These are phyloP conservation scores for Stenurella melanura DNA, from an alignment of 2,888 invertebrate genomes.

Conservation along the genomic window DNA sequence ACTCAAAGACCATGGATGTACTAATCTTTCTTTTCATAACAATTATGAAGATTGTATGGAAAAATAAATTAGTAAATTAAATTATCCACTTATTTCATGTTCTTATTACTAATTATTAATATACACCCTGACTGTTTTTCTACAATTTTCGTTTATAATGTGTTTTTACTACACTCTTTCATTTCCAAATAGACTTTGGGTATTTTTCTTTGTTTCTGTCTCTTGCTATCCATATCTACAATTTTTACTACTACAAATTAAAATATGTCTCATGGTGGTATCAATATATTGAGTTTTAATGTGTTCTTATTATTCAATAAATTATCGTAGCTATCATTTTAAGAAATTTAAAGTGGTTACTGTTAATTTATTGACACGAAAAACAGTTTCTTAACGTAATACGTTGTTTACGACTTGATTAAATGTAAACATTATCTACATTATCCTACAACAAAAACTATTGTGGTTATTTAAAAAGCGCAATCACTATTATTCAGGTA, in stretches of 20 bases:
- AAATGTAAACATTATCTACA: conserved; percentile 31
- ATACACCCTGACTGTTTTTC: too few species aligned
- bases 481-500: conserved; percentile 55
- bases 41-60: too few species aligned
- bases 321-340: background rate
- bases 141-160: too few species aligned
- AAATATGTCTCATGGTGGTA: background rate
- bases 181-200: too few species aligned
- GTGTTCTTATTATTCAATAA: background rate
- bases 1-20: too few species aligned
- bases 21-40: too few species aligned
- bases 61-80: too few species aligned
- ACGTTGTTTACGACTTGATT: conserved; percentile 28
- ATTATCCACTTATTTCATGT: too few species aligned
- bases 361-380: background rate
- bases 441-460: conserved; percentile 38
- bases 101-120: too few species aligned
- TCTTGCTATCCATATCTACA: background rate
- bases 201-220: too few species aligned
- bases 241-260: background rate
- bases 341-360: background rate
- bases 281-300: background rate
- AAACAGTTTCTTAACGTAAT: background rate
- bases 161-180: too few species aligned
- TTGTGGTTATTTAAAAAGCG: conserved; percentile 46